These are phyloP conservation scores for Nerophis lumbriciformis DNA, from an alignment of 2,113 vertebrate species.

Conservation along the genomic window DNA sequence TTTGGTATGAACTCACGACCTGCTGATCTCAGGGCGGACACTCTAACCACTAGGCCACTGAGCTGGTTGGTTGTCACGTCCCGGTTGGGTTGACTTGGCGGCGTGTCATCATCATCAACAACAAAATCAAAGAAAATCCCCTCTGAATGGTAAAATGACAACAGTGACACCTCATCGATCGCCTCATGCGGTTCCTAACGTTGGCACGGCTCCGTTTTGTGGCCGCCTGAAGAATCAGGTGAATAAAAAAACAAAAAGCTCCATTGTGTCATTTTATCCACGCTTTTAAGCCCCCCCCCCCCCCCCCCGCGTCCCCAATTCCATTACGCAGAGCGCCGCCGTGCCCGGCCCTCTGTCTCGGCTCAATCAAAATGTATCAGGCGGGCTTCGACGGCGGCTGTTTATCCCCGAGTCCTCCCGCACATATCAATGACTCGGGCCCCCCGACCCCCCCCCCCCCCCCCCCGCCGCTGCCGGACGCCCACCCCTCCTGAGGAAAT, in stretches of 20 bases:
- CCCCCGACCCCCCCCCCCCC: constrained; percentile 35
- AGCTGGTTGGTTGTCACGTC: too few relatives aligned
- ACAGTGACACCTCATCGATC: constrained; percentile 8
- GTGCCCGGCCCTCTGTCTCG: constrained; percentile 35
- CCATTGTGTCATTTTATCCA: constrained; percentile 57
- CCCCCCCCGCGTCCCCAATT: constrained; percentile 20
- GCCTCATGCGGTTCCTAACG: constrained; percentile 14
- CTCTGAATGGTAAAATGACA: constrained; percentile 15
- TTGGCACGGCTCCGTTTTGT: constrained; percentile 43
- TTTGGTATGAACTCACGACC: too few relatives aligned
- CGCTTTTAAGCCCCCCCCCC: constrained; percentile 34
- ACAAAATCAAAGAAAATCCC: constrained; percentile 24
- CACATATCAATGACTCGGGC: constrained; percentile 76
- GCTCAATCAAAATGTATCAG: constrained; percentile 71
- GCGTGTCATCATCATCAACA: too few relatives aligned
- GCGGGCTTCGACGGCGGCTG: constrained; percentile 58
- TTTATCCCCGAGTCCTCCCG: constrained; percentile 72
- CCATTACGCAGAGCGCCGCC: constrained; percentile 20
- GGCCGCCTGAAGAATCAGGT: constrained; percentile 22
- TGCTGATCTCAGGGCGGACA: too few relatives aligned
- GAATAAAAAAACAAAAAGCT: constrained; percentile 18
- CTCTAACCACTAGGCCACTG: too few relatives aligned
- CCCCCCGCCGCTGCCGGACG: constrained; percentile 17
- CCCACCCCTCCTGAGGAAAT: neutral
- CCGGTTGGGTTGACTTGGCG: too few relatives aligned